phyloP scores from a whole-genome alignment of 2,113 vertebrate genomes.

The Gnathonemus echidnorhynchus region DNA sequence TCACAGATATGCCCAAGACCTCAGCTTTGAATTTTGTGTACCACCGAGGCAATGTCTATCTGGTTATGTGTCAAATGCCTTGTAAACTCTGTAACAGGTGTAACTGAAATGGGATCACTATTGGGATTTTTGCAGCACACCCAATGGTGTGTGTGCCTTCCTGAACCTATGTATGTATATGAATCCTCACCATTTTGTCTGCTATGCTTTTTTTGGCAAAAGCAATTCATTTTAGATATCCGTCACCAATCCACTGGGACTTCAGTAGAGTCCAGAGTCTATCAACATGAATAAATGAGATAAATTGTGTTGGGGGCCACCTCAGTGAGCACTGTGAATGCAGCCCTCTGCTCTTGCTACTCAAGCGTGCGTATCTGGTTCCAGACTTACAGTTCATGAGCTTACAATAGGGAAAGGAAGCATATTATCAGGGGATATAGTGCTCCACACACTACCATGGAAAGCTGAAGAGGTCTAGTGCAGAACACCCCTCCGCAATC shows the following conservation, averaged over 20 bases:
- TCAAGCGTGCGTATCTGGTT: background rate
- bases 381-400: background rate
- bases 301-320: background rate
- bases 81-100: background rate
- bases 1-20: conserved; percentile 2
- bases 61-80: background rate
- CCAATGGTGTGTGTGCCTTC: background rate
- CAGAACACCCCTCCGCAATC: background rate
- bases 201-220: background rate
- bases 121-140: background rate
- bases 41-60: background rate
- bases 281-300: background rate
- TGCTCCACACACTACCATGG: background rate
- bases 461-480: background rate
- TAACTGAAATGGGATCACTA: background rate
- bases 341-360: background rate
- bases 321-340: background rate
- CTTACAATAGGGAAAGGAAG: background rate
- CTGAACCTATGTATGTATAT: background rate
- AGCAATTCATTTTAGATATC: background rate
- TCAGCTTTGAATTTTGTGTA: background rate
- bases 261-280: background rate
- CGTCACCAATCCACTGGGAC: background rate
- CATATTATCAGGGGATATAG: background rate
- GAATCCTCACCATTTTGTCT: background rate